These are phyloP conservation scores for Brachylomia viminalis DNA, from an alignment of 2,888 invertebrate genomes.

Conservation along the genomic window DNA sequence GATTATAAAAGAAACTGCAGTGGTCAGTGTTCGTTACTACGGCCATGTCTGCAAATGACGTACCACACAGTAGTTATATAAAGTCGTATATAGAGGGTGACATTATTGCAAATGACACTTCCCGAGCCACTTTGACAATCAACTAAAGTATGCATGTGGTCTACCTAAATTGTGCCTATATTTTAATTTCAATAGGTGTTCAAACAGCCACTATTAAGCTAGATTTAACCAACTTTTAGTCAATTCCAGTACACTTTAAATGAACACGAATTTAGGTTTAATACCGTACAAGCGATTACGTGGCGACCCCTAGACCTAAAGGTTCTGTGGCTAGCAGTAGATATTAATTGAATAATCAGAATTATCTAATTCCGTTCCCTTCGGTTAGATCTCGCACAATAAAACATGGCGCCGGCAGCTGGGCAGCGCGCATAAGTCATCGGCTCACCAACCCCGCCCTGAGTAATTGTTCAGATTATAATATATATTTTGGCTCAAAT, in stretches of 20 bases:
- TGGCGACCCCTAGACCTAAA: not conserved
- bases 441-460: constrained; percentile 71
- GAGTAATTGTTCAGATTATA: constrained; percentile 85
- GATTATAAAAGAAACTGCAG: constrained; percentile 3
- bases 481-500: constrained; percentile 79
- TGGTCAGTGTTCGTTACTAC: not conserved
- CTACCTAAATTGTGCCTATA: not conserved
- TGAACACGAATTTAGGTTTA: not conserved
- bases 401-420: constrained; percentile 72
- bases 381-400: constrained; percentile 61
- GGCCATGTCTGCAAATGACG: no score
- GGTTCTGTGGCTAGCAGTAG: constrained; percentile 42
- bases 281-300: not conserved
- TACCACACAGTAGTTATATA: not conserved
- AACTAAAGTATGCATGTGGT: not conserved
- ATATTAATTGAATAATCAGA: constrained; percentile 67
- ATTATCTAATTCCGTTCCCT: constrained; percentile 64
- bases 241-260: not conserved
- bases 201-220: not conserved
- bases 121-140: not conserved
- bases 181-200: not conserved
- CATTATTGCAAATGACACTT: not conserved
- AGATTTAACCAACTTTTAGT: not conserved
- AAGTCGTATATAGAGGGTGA: no score
- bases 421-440: constrained; percentile 74